Base-by-base conservation (phyloP, 2,113 vertebrate genomes). In the Peucedramus taeniatus region DNA sequence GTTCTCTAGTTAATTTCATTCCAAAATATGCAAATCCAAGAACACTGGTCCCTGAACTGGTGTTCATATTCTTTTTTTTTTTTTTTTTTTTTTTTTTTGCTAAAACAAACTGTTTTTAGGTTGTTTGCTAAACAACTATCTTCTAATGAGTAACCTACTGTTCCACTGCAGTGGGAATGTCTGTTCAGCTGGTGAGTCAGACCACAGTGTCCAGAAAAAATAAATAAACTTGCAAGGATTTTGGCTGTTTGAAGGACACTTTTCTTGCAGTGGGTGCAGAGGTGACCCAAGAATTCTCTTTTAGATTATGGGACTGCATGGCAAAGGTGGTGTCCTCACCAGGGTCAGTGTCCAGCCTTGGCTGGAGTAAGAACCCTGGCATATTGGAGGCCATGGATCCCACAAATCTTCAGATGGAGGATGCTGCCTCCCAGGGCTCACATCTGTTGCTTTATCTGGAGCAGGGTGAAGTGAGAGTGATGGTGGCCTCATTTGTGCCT, bases 31-130 rank as follows among this genome's bases (percentile, higher is more conserved):
- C 5, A 87, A 77, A 59, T n/a, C 3, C 8, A 12, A 63, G 9
- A 37, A 37, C 11, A 66, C 12, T 59, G 8, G 9, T 59, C 7
- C 5, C 5, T 76, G n/a, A n/a, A n/a, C 8, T 2, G 0, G 0
- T 15, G 13, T 56, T 70, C 8, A 11, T 50, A 30, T 40, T 13
- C 3, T 64, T 19, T 80, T 56, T 47, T 47, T 47, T 47, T 47
- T 47, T 45, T 30, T 50, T 51, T 20, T 31, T 33, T 54, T 54
- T 31, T 53, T 31, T 31, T 80, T 8, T 17, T 51, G 5, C 15
- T 35, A 30, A 23, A 53, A n/a, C 31, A 44, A 64, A 30, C 15
- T 45, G 7, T 6, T 19, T 37, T 79, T 15, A 53, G 23, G 4
- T 30, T 45, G 4, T 24, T 78, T 54, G 28, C 26, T 78, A 51